Conservation (phyloP, 2,797 vertebrate species). For the Gymnocypris eckloni region DNA sequence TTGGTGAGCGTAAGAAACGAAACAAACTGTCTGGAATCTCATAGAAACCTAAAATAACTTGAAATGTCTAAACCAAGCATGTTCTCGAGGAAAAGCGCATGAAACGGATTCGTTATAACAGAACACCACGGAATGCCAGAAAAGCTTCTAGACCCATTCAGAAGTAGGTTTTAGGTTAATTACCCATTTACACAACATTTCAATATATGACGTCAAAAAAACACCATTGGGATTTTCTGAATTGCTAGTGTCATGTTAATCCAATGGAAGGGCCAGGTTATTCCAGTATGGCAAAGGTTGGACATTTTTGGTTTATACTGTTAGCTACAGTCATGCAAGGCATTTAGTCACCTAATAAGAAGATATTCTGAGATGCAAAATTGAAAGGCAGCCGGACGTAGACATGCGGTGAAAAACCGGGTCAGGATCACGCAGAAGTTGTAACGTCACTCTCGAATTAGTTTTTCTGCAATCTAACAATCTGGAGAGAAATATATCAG, state of each 20-base stretch:
- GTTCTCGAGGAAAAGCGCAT: slow-evolving; percentile 1
- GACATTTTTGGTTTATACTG: neutral
- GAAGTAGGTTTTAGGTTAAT: neutral
- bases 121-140: neutral
- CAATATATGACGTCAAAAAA: neutral
- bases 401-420: neutral
- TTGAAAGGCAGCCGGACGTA: neutral
- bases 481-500: neutral
- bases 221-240: neutral
- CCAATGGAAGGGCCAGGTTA: neutral
- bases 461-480: neutral
- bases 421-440: neutral
- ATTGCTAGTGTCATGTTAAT: neutral
- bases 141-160: neutral
- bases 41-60: neutral
- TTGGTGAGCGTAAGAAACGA: neutral
- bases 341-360: neutral
- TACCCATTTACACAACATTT: slow-evolving; percentile 6
- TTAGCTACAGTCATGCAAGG: slow-evolving; percentile 20
- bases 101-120: neutral
- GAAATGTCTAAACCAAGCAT: neutral
- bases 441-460: neutral
- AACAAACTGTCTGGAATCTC: neutral
- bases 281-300: neutral
- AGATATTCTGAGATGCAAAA: neutral